These are phyloP conservation scores for Willowsia nigromaculata DNA, from an alignment of 2,888 invertebrate species.

Conservation along the genomic window DNA sequence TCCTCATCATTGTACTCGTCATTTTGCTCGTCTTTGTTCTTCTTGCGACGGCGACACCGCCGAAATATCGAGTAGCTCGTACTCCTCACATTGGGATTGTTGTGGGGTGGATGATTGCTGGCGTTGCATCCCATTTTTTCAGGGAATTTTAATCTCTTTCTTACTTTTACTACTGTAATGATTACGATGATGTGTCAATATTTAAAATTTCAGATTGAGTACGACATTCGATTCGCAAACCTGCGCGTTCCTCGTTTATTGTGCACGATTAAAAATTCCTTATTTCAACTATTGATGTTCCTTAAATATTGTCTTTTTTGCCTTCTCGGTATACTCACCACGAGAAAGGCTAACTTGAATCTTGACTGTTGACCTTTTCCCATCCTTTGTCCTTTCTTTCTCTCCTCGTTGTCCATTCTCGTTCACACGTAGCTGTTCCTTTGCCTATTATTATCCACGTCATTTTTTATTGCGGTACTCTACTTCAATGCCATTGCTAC, in stretches of 20 bases:
- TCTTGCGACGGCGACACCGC: slow-evolving; percentile 62
- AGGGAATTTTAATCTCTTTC: neutral
- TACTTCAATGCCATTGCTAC: neutral
- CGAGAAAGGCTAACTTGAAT: neutral
- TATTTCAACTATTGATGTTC: neutral
- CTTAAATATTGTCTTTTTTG: neutral
- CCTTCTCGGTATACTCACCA: neutral
- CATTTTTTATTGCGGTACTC: neutral
- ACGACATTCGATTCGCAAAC: too few relatives aligned
- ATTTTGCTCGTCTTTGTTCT: slow-evolving; percentile 67
- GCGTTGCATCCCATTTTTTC: slow-evolving; percentile 59
- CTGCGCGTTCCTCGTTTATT: too few relatives aligned
- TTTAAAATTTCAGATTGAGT: neutral
- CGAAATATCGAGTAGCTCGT: slow-evolving; percentile 68
- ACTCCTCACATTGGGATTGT: slow-evolving; percentile 57
- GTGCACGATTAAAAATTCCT: too few relatives aligned
- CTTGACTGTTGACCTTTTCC: slow-evolving; percentile 19
- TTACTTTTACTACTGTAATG: slow-evolving; percentile 25
- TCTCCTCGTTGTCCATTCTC: neutral
- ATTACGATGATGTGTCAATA: neutral
- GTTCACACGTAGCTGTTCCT: neutral
- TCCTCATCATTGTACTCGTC: slow-evolving; percentile 66
- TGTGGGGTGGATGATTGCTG: slow-evolving; percentile 63
- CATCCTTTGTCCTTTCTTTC: too few relatives aligned
- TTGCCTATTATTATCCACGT: slow-evolving; percentile 29